Conservation (phyloP, 2,888 invertebrate species). For the Melitaea athalia region DNA sequence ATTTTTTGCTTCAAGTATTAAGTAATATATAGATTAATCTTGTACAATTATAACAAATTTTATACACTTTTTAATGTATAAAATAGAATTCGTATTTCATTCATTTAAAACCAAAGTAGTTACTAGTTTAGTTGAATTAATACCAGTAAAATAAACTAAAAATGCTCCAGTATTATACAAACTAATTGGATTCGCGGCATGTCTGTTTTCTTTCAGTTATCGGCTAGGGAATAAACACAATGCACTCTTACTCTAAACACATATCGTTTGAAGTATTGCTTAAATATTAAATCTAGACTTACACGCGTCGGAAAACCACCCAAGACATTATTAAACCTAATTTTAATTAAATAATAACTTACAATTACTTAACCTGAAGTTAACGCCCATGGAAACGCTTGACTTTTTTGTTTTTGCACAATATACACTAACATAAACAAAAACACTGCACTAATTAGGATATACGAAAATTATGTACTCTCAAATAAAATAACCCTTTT, state of each 20-base stretch:
- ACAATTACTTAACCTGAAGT: conserved; percentile 72
- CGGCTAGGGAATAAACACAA: background rate
- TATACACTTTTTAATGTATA: background rate
- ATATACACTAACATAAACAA: conserved; percentile 49
- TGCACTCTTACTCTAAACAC: background rate
- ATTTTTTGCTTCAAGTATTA: no score
- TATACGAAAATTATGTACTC: background rate
- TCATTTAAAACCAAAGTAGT: background rate
- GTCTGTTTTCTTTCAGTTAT: conserved; percentile 8
- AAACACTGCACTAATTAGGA: conserved; percentile 14
- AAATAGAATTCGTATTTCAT: background rate
- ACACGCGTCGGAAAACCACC: conserved; percentile 34
- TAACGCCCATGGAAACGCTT: conserved; percentile 76
- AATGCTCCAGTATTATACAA: background rate
- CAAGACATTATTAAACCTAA: conserved; percentile 54
- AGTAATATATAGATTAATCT: background rate
- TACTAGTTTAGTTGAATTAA: background rate
- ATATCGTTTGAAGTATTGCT: conserved; percentile 2
- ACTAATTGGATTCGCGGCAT: background rate
- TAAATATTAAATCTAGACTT: background rate
- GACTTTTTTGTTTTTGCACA: conserved; percentile 48
- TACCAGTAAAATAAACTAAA: background rate
- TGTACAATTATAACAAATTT: background rate
- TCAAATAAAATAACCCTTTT: conserved; percentile 13
- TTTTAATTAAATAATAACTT: conserved; percentile 75